phyloP scores from a whole-genome alignment of 1,140 invertebrate genomes.

The Anagrus nilaparvatae region DNA sequence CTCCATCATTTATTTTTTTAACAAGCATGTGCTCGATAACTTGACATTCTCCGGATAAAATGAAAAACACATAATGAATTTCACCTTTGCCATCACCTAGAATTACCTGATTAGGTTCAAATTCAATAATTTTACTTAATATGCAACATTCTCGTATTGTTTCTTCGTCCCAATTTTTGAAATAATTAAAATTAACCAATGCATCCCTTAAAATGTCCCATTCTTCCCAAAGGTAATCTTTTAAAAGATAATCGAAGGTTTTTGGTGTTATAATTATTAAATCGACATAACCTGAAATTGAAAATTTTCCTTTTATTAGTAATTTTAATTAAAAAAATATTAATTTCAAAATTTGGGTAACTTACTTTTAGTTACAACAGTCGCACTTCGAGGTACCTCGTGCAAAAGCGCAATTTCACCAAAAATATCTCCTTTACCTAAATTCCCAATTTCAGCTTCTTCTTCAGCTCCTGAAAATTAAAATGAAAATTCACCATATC shows the following conservation, averaged over 20 bases:
- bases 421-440: constrained; percentile 46
- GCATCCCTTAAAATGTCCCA: constrained; percentile 50
- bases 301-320: neutral
- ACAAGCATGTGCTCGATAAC: constrained; percentile 51
- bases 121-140: constrained; percentile 48
- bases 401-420: constrained; percentile 54
- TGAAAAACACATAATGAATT: constrained; percentile 52
- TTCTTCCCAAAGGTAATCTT: constrained; percentile 43
- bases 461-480: constrained; percentile 18
- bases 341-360: neutral
- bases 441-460: constrained; percentile 21
- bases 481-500: neutral
- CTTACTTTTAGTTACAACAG: constrained; percentile 45
- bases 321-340: neutral
- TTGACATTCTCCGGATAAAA: constrained; percentile 49
- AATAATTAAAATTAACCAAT: constrained; percentile 52
- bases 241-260: constrained; percentile 50
- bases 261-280: constrained; percentile 41
- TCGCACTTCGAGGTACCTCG: constrained; percentile 45
- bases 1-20: constrained; percentile 25
- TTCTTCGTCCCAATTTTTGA: constrained; percentile 48
- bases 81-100: constrained; percentile 52
- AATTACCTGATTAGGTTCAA: constrained; percentile 45
- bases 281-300: constrained; percentile 41
- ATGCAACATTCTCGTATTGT: constrained; percentile 51